Conservation (phyloP, 2,113 vertebrate species). For the Madoqua kirkii region DNA sequence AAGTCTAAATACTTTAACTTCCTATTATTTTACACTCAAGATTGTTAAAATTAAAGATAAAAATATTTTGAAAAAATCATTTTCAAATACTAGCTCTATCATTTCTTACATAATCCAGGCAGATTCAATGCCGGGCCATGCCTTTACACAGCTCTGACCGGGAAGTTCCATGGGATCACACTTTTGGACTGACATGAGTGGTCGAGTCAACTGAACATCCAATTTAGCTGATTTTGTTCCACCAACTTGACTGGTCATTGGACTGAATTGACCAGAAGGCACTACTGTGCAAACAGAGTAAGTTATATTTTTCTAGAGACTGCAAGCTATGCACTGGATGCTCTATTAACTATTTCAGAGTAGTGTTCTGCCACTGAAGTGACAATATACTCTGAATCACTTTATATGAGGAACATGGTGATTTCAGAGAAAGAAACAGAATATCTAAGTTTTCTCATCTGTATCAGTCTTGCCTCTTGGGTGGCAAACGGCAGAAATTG, state of each 20-base stretch:
- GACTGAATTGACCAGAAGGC: conserved; percentile 17
- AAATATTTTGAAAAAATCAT: neutral
- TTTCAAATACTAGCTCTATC: neutral
- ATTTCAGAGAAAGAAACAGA: neutral
- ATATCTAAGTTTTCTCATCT: neutral
- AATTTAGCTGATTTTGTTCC: conserved; percentile 29
- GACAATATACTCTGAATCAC: neutral
- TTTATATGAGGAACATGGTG: neutral
- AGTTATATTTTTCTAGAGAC: neutral
- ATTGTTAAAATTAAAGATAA: neutral
- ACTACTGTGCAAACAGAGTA: neutral
- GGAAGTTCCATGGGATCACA: neutral
- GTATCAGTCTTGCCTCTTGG: fast-evolving
- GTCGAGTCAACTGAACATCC: conserved; percentile 8
- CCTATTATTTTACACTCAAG: neutral
- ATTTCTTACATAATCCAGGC: neutral
- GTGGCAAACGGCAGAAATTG: neutral
- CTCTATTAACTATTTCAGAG: neutral
- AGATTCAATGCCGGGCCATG: neutral
- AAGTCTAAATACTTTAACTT: neutral
- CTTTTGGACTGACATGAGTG: neutral
- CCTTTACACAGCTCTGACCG: neutral
- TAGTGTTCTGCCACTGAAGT: neutral
- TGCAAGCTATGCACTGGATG: fast-evolving
- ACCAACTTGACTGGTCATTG: neutral